phyloP scores from a whole-genome alignment of 2,888 invertebrate species.

The Lottia gigantea region DNA sequence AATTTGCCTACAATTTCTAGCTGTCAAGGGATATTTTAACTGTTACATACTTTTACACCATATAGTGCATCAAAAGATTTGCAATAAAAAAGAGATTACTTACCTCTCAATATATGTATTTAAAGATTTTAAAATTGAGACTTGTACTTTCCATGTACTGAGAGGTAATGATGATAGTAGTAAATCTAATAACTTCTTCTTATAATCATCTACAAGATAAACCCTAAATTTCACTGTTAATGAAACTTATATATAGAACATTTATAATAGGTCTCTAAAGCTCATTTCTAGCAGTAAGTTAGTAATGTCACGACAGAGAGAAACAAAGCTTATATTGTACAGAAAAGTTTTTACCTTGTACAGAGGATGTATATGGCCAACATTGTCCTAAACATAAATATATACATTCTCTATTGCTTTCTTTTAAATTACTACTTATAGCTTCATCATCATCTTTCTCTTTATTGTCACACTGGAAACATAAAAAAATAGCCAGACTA shows the following conservation, averaged over 20 bases:
- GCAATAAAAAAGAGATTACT: constrained; percentile 50
- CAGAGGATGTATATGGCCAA: constrained; percentile 80
- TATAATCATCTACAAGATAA: constrained; percentile 46
- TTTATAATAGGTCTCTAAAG: too few species aligned
- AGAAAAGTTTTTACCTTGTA: constrained; percentile 74
- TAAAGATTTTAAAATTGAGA: constrained; percentile 79
- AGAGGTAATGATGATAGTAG: constrained; percentile 45
- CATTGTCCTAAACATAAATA: constrained; percentile 86
- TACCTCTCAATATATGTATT: constrained; percentile 74
- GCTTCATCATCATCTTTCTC: constrained; percentile 67
- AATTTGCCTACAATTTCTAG: too few species aligned
- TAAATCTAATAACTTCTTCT: constrained; percentile 39
- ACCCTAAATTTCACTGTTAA: background rate
- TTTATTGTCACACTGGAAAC: constrained; percentile 37
- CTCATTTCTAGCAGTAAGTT: too few species aligned
- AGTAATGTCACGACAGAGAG: too few species aligned
- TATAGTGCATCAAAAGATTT: too few species aligned
- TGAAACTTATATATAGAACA: too few species aligned
- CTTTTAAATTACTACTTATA: constrained; percentile 70
- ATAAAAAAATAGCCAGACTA: constrained; percentile 18
- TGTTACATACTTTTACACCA: too few species aligned
- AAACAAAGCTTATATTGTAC: too few species aligned
- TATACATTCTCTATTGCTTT: constrained; percentile 71
- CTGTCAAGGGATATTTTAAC: too few species aligned
- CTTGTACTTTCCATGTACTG: constrained; percentile 74